phyloP scores from a whole-genome alignment of 2,113 vertebrate species.

The Campylorhamphus procurvoides region DNA sequence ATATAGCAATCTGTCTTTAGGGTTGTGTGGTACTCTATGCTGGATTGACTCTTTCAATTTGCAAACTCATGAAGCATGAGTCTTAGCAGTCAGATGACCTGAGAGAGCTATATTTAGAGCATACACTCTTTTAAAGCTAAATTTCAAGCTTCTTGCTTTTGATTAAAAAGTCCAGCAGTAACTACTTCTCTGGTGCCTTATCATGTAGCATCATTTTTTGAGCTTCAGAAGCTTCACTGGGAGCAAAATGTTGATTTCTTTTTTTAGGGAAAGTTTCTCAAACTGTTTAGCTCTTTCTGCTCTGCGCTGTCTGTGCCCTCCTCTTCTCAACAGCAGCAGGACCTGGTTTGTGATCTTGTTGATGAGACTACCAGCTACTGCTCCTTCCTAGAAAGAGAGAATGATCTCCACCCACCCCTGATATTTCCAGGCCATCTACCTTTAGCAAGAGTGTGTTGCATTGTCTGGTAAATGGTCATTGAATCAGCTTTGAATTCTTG shows the following conservation, averaged over 20 bases:
- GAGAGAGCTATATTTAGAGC: background rate
- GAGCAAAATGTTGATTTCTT: background rate
- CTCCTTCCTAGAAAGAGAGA: background rate
- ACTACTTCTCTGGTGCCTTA: background rate
- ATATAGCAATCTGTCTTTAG: slow-evolving; percentile 25
- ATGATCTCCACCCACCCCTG: fast-evolving
- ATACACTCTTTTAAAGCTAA: background rate
- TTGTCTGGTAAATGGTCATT: background rate
- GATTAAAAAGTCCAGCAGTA: background rate
- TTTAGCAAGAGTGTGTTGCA: background rate
- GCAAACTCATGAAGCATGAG: slow-evolving; percentile 13
- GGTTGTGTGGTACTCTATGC: slow-evolving; percentile 16
- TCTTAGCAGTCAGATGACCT: background rate
- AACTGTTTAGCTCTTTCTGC: background rate
- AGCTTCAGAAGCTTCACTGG: background rate
- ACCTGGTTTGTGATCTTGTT: background rate
- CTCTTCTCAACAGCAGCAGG: fast-evolving
- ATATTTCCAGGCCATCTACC: background rate
- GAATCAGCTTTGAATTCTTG: background rate
- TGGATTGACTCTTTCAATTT: slow-evolving; percentile 47
- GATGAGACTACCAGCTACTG: background rate
- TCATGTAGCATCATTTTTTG: background rate
- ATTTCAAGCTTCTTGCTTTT: background rate
- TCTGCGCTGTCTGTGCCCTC: background rate
- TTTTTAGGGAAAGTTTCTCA: background rate